Base-by-base conservation (phyloP, 1,140 invertebrate genomes). In the Brachionus koreanus region DNA sequence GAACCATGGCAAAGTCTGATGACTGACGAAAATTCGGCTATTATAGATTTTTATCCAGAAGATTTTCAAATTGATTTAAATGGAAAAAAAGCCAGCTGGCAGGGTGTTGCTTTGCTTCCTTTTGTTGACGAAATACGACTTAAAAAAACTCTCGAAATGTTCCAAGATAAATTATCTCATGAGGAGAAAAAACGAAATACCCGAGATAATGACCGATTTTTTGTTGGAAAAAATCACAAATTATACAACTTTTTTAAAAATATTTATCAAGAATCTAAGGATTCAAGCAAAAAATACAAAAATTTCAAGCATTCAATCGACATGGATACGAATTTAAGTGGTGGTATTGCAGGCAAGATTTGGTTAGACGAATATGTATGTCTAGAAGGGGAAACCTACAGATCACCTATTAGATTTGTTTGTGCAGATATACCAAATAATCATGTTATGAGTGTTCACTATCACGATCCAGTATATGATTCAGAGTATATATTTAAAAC, bases 61-160 rank as follows among this genome's bases (percentile, higher is more conserved):
- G 95, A 99, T 87, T 99, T 99, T 87, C 29, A 63, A 42, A 74
- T 98, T 83, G 98, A 99, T 90, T 89, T 99, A 65, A 99, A 99
- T 90, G 98, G 98, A 16, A 99, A 99, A 88, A 98, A 98, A 88
- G 98, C 94, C 89, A 97, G 97, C 72, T 99, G 97, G 97, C 97
- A 98, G 90, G 97, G 97, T 82, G 97, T 99, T 9, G 97, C 97
- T 5, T 87, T 99, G 9, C 88, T 99, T 69, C 98, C 98, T 39
- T 99, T 99, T 90, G 97, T 99, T 0, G 96, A 99, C 86, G 97
- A 99, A 89, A 91, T 91, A 61, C 89, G 97, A 83, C 90, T 99
- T 23, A 94, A 97, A 85, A 93, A 93, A 85, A 94, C 96, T 1
- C 88, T 99, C 29, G 89, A 92, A 83, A 91, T 92, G 4, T 94